Base-by-base conservation (phyloP, 2,113 vertebrate genomes). In the Macroglossus sobrinus region DNA sequence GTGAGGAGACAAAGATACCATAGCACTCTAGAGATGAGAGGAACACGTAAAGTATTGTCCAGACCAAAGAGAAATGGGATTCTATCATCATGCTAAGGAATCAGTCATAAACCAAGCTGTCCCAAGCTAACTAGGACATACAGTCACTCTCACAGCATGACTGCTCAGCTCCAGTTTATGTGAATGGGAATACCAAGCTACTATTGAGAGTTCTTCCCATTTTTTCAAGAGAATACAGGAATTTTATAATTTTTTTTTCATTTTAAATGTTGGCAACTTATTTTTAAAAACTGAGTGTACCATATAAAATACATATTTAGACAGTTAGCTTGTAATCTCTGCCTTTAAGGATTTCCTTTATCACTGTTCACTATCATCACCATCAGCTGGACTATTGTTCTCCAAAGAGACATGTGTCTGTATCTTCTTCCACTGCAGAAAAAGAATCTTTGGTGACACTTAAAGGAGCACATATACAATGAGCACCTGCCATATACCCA, bases 221-320 rank as follows among this genome's bases (percentile, higher is more conserved):
- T 87, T 93, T 92, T 75, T 74, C 35, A 93, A 82, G 35, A 94
- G 26, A 68, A 88, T 55, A 19, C 18, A 95, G 55, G 64, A 92
- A 91, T 55, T 74, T 82, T 84, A 64, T 89, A 50, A 50, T 16
- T 50, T 50, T 50, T 50, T 50, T 50, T 50, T 50, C 3, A 50
- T 50, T 16, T 79, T 64, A 33, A 92, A 47, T 82, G 7, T n/a
- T 75, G 38, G 28, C 33, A 89, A 81, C 26, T 81, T 33, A 16
- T 55, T 24, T 53, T 63, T 28, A 75, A 84, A 53, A 22, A 74
- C 3, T 81, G 75, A 69, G 21, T 28, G 1, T 80, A 43, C 4
- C 63, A 84, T 3, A 63, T 2, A 91, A 93, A 93, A 69, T 5
- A 90, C 3, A 26, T 47, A 38, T n/a, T 92, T 61, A 72, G 45